Conservation (phyloP, 2,113 vertebrate genomes). For the Oncorhynchus nerka region DNA sequence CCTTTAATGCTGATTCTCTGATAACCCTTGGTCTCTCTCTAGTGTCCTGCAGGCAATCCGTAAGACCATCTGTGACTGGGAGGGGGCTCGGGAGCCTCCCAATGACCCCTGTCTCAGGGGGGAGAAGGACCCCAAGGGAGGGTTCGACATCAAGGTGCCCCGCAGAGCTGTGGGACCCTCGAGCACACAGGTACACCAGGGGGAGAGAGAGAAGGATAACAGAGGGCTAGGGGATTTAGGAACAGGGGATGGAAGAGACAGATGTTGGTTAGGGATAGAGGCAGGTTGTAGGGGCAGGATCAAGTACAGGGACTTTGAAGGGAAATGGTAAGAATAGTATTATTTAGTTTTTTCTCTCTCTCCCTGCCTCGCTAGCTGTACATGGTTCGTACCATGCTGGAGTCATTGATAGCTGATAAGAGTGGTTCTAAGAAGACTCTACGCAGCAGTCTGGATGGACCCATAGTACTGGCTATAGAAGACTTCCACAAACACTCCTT, state of each 20-base stretch:
- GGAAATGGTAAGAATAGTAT: not conserved
- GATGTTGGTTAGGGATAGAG: too few species aligned
- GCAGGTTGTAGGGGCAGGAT: too few species aligned
- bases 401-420: slow-evolving; percentile 96
- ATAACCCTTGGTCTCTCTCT: not conserved
- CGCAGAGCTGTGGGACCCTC: slow-evolving; percentile 96
- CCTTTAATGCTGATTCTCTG: not conserved
- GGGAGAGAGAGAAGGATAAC: not conserved
- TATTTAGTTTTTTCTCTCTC: not conserved
- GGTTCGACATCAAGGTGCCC: slow-evolving; percentile 98
- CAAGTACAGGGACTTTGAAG: too few species aligned
- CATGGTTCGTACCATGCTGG: slow-evolving; percentile 98
- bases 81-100: slow-evolving; percentile 91
- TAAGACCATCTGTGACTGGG: slow-evolving; percentile 98
- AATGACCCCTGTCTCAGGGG: slow-evolving; percentile 97
- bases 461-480: slow-evolving; percentile 94
- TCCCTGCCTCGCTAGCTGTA: slow-evolving; percentile 79
- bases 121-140: slow-evolving; percentile 98
- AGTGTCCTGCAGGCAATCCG: slow-evolving; percentile 98
- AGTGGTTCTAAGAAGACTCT: slow-evolving; percentile 98
- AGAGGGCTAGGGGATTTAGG: not conserved
- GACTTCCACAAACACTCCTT: slow-evolving; percentile 99
- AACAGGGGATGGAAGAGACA: not conserved
- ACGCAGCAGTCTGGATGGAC: slow-evolving; percentile 94
- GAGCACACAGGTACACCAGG: slow-evolving; percentile 86